Evolutionary conservation across 2,888 invertebrate species (phyloP).

Genomic region (Drosophila demipolita): DNA sequence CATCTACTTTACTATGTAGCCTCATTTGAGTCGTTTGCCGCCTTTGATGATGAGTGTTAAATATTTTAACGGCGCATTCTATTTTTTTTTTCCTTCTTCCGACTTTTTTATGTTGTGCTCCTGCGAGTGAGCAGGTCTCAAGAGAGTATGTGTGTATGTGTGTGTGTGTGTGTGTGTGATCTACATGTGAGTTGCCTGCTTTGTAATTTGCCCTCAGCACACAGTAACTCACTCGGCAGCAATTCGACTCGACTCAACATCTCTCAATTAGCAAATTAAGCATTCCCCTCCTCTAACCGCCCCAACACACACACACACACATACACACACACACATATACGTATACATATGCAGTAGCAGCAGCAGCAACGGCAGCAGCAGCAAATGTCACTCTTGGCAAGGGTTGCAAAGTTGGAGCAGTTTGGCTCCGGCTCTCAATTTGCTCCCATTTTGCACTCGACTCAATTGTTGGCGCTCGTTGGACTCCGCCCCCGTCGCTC

Average conservation of each 20-base stretch:
- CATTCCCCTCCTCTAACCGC: constrained; percentile 24
- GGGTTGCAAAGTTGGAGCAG: constrained; percentile 55
- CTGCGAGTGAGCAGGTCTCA: constrained; percentile 11
- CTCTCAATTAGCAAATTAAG: constrained; percentile 80
- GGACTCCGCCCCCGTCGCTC: constrained; percentile 68
- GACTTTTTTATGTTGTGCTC: constrained; percentile 12
- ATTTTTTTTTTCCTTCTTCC: constrained; percentile 6
- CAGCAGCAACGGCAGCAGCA: neutral
- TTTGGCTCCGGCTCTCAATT: constrained; percentile 34
- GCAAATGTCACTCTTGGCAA: constrained; percentile 38
- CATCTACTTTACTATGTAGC: constrained; percentile 10
- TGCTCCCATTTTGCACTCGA: constrained; percentile 42
- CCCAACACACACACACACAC: constrained; percentile 23
- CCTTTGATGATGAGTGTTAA: constrained; percentile 46
- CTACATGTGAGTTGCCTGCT: constrained; percentile 36
- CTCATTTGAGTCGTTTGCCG: constrained; percentile 41
- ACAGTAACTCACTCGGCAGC: constrained; percentile 34
- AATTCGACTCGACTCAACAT: constrained; percentile 46
- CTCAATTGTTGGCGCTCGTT: constrained; percentile 50
- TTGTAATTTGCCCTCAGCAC: constrained; percentile 49
- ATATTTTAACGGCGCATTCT: constrained; percentile 35
- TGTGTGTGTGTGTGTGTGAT: constrained; percentile 40
- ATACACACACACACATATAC: constrained; percentile 5
- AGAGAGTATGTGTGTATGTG: constrained; percentile 3
- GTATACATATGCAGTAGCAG: neutral